phyloP scores from a whole-genome alignment of 2,888 invertebrate species.

The Sarcophaga caerulescens region DNA sequence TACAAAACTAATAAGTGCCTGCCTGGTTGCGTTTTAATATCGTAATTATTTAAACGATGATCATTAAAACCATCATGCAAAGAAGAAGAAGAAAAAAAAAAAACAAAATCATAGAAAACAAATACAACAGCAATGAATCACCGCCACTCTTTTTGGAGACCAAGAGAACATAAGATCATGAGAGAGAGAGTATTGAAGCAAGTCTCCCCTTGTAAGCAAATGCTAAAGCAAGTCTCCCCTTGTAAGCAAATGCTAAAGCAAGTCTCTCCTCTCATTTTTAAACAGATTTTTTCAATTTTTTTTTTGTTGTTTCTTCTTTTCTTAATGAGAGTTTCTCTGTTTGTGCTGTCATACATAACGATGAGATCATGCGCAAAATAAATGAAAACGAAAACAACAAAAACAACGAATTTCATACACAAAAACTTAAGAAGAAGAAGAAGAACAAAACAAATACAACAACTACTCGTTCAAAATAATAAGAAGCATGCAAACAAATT shows the following conservation, averaged over 20 bases:
- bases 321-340: conserved; percentile 11
- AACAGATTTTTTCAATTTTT: neutral
- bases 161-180: neutral
- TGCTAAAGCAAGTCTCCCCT: neutral
- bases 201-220: too few relatives aligned
- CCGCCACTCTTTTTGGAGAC: neutral
- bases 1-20: neutral
- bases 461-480: too few relatives aligned
- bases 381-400: conserved; percentile 27
- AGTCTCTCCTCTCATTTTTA: conserved; percentile 24
- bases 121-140: neutral
- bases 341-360: conserved; percentile 24
- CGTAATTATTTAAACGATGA: neutral
- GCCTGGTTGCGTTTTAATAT: neutral
- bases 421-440: neutral
- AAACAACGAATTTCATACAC: neutral
- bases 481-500: too few relatives aligned
- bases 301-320: neutral
- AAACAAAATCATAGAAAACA: too few relatives aligned
- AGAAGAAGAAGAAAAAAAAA: too few relatives aligned
- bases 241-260: too few relatives aligned
- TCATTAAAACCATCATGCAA: neutral
- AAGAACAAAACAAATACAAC: neutral
- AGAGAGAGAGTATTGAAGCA: too few relatives aligned
- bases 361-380: conserved; percentile 66